A percentile compares a stretch with the other conserved stretches of the same genome.
phyloP scores from a whole-genome alignment of 2,113 vertebrate genomes.

The Syngnathus floridae region DNA sequence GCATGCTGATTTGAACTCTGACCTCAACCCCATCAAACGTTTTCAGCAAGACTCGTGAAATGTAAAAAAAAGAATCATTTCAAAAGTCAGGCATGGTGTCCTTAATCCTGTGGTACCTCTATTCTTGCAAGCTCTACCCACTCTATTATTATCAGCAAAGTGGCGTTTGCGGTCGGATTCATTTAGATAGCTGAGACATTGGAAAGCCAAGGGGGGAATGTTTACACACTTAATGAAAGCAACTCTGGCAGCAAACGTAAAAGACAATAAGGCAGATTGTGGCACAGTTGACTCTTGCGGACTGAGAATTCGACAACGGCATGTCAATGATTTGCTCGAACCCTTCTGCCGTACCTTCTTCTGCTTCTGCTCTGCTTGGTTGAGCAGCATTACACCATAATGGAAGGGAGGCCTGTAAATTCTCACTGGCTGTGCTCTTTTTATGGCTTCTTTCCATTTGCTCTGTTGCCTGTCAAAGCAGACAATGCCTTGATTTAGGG shows the following conservation, averaged over 20 bases:
- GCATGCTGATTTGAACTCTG: neutral
- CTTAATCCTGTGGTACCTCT: neutral
- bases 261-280: constrained; percentile 32
- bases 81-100: neutral
- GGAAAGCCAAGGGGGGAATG: constrained; percentile 24
- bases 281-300: constrained; percentile 23
- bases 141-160: neutral
- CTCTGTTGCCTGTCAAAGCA: constrained; percentile 47
- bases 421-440: constrained; percentile 42
- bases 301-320: constrained; percentile 27
- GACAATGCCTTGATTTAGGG: constrained; percentile 40
- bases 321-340: constrained; percentile 27
- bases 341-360: constrained; percentile 5
- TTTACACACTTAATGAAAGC: constrained; percentile 51
- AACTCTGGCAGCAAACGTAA: constrained; percentile 30
- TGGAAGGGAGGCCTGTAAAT: constrained; percentile 50
- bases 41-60: neutral
- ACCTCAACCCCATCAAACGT: neutral
- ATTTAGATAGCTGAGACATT: constrained; percentile 6
- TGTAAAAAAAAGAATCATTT: no score
- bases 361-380: constrained; percentile 6
- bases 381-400: constrained; percentile 33
- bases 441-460: constrained; percentile 45
- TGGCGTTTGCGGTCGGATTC: neutral
- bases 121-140: constrained; percentile 1